Base-by-base conservation (phyloP, 2,797 vertebrate species). In the Falco peregrinus region DNA sequence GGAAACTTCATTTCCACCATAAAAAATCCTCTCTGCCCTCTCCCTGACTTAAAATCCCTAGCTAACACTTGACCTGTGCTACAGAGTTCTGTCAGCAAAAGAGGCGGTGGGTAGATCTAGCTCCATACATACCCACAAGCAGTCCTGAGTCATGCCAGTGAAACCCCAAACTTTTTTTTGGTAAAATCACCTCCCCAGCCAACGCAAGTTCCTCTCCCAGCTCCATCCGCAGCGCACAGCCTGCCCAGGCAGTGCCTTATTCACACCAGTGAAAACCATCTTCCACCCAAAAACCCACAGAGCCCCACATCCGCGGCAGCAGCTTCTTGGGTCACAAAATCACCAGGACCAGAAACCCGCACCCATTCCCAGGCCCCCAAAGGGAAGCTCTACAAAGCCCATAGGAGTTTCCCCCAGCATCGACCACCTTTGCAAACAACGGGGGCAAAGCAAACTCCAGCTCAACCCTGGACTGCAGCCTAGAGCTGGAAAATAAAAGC, bases 111-210 rank as follows among this genome's bases (percentile, higher is more conserved):
- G 89, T 43, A 76, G 28, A 59, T 43, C 19, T 35, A 87, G 47
- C 70, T 81, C 74, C 6, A 1, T 22, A 11, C 0, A 3, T 41
- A 73, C 84, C 77, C 94, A 92, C 83, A 63, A 69, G 50, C 16
- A 53, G 47, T 5, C 73, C 85, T 84, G 85, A 97, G 90, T 86
- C 92, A 95, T 0, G 13, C 25, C 83, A 77, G 80, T 71, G 96
- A 96, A 96, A 84, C 92, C 88, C 95, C 74, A 89, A 63, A 93
- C 54, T 92, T 96, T 89, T 92, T 81, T 67, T 48, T 65, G 29
- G 45, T 69, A 90, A 93, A 96, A 93, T 67, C 81, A 51, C 59
- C 51, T 71, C 77, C 60, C 22, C 43, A 69, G 47, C 31, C 88
- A 90, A 82, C 4, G 1, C 29, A 48, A 81, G 76, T 50, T 94